Evolutionary conservation across 2,797 vertebrate genomes (phyloP).

Genomic region (Hozukius guyotensis): DNA sequence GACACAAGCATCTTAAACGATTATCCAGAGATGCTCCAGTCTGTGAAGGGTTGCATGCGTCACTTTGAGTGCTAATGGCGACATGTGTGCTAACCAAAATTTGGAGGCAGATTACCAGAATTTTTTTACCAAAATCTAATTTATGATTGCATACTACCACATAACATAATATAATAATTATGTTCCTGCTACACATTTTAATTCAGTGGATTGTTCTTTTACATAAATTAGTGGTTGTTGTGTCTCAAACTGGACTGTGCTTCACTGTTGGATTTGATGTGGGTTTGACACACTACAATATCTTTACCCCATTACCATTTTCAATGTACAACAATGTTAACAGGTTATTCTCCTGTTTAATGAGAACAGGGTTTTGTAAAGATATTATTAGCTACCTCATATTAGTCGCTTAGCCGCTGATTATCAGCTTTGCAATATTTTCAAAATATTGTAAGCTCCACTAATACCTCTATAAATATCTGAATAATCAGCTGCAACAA

Average conservation of each 20-base stretch:
- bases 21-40: not conserved
- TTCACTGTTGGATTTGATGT: not conserved
- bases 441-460: not conserved
- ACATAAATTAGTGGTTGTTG: not conserved
- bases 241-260: not conserved
- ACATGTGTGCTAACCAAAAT: not conserved
- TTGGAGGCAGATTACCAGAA: not conserved
- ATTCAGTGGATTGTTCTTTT: not conserved
- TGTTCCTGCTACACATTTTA: not conserved
- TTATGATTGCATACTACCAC: not conserved
- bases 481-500: not conserved
- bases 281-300: not conserved
- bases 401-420: not conserved
- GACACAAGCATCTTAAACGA: not conserved
- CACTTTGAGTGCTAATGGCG: not conserved
- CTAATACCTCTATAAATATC: not conserved
- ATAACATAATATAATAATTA: not conserved
- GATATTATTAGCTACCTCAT: not conserved
- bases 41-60: not conserved
- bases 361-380: not conserved
- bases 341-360: not conserved
- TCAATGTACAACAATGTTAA: not conserved
- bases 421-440: constrained; percentile 1
- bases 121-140: not conserved
- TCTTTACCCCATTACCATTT: not conserved